These are phyloP conservation scores for Holocentrus rufus DNA, from an alignment of 2,797 vertebrate species.

Conservation along the genomic window DNA sequence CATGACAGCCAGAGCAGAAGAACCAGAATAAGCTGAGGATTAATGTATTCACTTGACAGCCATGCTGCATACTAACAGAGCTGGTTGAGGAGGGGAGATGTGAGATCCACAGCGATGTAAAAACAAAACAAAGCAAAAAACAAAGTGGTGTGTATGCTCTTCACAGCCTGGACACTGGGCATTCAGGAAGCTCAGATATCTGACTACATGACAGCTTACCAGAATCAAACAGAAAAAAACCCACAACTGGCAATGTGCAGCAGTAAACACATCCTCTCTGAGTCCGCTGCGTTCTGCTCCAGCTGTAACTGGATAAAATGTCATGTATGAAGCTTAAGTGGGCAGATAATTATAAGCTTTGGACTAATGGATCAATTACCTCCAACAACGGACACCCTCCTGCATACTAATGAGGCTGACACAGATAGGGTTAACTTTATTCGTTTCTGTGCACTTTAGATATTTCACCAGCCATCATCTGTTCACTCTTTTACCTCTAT, in stretches of 20 bases:
- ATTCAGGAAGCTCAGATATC: constrained; percentile 11
- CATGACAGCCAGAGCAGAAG: not conserved
- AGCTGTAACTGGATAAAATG: constrained; percentile 2
- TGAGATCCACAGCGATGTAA: not conserved
- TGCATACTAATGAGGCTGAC: not conserved
- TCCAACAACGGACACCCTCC: constrained; percentile 5
- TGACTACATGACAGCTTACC: constrained; percentile 23
- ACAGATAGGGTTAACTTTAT: too few species aligned
- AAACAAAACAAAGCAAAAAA: too few species aligned
- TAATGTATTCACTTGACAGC: constrained; percentile 5
- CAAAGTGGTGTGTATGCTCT: not conserved
- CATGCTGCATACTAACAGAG: not conserved
- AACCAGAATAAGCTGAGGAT: not conserved
- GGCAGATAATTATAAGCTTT: constrained; percentile 22
- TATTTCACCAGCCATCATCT: too few species aligned
- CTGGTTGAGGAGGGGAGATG: constrained; percentile 4
- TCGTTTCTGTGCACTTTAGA: too few species aligned
- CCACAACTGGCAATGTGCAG: too few species aligned
- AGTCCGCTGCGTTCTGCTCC: too few species aligned
- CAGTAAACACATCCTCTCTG: too few species aligned
- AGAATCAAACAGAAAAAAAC: not conserved
- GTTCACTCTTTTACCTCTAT: too few species aligned
- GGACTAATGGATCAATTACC: constrained; percentile 8
- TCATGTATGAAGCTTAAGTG: not conserved
- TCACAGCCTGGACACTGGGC: constrained; percentile 3